Conservation (phyloP, 2,113 vertebrate species). For the Nibea coibor region DNA sequence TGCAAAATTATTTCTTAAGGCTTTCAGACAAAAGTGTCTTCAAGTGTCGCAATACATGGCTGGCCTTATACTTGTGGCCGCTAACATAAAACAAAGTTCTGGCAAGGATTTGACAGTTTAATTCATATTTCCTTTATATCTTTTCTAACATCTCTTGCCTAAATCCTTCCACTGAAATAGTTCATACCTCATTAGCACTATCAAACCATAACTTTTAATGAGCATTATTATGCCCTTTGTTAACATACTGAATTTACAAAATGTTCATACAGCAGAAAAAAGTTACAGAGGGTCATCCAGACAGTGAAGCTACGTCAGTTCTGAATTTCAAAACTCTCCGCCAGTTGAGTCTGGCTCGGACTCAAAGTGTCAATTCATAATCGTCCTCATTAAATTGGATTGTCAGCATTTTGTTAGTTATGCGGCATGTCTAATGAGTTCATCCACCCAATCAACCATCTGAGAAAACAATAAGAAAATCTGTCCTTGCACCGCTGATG, state of each 20-base stretch:
- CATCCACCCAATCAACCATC: slow-evolving; percentile 58
- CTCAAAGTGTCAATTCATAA: slow-evolving; percentile 30
- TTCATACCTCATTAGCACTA: background rate
- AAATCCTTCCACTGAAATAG: background rate
- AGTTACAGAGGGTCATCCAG: background rate
- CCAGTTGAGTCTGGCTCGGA: background rate
- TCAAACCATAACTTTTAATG: background rate
- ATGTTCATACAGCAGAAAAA: background rate
- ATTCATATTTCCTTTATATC: background rate
- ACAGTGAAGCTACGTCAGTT: background rate
- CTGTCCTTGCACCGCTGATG: slow-evolving; percentile 43
- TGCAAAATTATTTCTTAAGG: slow-evolving; percentile 19
- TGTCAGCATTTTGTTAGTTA: slow-evolving; percentile 62
- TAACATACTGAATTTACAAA: background rate
- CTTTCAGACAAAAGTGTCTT: slow-evolving; percentile 18
- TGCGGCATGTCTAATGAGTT: slow-evolving; percentile 55
- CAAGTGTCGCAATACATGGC: background rate
- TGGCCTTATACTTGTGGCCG: background rate
- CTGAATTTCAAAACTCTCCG: background rate
- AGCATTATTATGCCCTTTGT: background rate
- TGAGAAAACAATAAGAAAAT: slow-evolving; percentile 57
- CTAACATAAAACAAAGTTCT: background rate
- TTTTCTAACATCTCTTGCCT: background rate
- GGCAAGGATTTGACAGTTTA: background rate
- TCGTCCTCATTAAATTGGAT: slow-evolving; percentile 40